Evolutionary conservation across 2,888 invertebrate genomes (phyloP).

Genomic region (Didymodactylos carnosus): DNA sequence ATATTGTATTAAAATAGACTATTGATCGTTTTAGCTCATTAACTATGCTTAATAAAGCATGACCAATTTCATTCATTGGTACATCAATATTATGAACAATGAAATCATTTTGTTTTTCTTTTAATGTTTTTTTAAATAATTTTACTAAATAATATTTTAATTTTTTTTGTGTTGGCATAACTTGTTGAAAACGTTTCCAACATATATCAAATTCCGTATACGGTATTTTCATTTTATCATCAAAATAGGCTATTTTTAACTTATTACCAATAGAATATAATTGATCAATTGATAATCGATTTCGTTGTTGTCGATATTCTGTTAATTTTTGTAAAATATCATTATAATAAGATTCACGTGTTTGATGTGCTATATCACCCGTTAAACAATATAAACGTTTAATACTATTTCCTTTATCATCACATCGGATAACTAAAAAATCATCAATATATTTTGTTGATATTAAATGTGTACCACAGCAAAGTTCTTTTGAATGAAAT

Average conservation of each 20-base stretch:
- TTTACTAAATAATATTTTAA: neutral
- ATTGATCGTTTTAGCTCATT: too few relatives aligned
- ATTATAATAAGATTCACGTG: neutral
- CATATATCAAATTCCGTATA: neutral
- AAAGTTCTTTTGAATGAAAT: conserved; percentile 1
- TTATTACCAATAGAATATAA: neutral
- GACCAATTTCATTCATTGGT: neutral
- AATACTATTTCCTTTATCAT: neutral
- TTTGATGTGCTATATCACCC: neutral
- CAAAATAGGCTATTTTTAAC: neutral
- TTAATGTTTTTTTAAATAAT: neutral
- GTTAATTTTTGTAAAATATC: neutral
- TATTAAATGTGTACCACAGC: conserved; percentile 12
- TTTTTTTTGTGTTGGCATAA: neutral
- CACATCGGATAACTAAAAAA: neutral
- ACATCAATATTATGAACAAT: neutral
- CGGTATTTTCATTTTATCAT: neutral
- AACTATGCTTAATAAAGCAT: neutral
- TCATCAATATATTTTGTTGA: neutral
- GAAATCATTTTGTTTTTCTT: neutral
- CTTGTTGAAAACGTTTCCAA: neutral
- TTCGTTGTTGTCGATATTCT: neutral
- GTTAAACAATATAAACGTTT: neutral
- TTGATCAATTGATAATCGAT: neutral
- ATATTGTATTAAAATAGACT: too few relatives aligned